phyloP scores from a whole-genome alignment of 2,888 invertebrate genomes.

The Limnephilus lunatus region DNA sequence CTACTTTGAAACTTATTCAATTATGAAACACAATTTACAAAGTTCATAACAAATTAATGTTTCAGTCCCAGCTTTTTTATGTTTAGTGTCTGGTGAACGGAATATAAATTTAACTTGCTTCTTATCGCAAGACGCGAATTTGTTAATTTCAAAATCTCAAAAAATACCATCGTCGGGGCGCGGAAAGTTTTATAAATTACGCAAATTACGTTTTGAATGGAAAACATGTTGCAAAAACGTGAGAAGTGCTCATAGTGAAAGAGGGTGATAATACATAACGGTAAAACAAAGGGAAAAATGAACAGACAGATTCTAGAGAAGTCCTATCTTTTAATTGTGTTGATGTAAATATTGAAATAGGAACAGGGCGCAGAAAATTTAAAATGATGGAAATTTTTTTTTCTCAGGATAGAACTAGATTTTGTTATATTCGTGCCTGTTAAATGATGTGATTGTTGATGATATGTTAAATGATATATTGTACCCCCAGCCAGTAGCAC shows the following conservation, averaged over 20 bases:
- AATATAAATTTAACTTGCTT: neutral
- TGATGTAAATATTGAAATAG: conserved; percentile 56
- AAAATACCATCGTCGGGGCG: neutral
- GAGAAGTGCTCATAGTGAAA: conserved; percentile 20
- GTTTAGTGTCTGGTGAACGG: neutral
- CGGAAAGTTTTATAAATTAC: conserved; percentile 43
- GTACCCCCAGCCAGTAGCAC: no score
- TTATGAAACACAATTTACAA: neutral
- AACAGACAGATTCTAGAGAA: conserved; percentile 3
- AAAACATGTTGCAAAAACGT: conserved; percentile 41
- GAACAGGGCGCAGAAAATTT: conserved; percentile 19
- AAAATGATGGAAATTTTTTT: neutral
- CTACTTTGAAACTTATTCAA: neutral
- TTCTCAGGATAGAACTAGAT: neutral
- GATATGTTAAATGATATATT: no score
- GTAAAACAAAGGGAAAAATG: conserved; percentile 33
- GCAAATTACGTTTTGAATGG: conserved; percentile 45
- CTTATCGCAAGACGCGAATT: conserved; percentile 7
- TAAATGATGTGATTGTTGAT: no score
- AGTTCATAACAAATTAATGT: neutral
- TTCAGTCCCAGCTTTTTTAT: neutral
- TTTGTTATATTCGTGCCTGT: neutral
- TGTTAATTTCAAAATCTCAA: conserved; percentile 8
- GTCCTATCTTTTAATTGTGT: conserved; percentile 55
- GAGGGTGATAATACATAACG: conserved; percentile 8